phyloP scores from a whole-genome alignment of 2,113 vertebrate species.

The Fregata magnificens region DNA sequence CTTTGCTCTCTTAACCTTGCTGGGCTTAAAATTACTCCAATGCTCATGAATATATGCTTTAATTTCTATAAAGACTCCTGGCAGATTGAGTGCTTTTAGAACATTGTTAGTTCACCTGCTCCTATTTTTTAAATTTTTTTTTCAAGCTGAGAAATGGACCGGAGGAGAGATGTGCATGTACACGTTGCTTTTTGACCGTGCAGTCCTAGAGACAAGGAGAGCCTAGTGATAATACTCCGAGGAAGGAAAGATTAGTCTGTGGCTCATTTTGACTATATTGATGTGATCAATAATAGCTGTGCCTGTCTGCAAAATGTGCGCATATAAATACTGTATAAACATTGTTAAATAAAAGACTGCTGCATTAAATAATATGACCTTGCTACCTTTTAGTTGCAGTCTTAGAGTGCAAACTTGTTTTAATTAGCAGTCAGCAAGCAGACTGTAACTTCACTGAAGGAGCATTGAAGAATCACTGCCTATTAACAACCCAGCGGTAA shows the following conservation, averaged over 20 bases:
- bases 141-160: neutral
- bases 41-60: neutral
- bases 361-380: conserved; percentile 80
- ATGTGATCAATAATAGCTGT: conserved; percentile 32
- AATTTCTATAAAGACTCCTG: neutral
- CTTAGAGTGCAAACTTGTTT: conserved; percentile 83
- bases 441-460: conserved; percentile 85
- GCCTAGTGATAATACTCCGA: conserved; percentile 21
- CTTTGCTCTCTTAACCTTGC: neutral
- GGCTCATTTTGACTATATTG: conserved; percentile 45
- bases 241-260: neutral
- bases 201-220: neutral
- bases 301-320: conserved; percentile 30
- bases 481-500: conserved; percentile 89
- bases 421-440: conserved; percentile 88
- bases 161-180: neutral
- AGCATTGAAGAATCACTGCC: conserved; percentile 86
- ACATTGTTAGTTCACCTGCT: neutral
- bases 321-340: conserved; percentile 51
- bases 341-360: conserved; percentile 71
- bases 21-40: neutral
- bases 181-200: neutral
- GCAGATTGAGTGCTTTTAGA: neutral
- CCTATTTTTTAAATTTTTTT: neutral
- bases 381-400: conserved; percentile 77